Evolutionary conservation across 2,113 vertebrate species (phyloP).

Genomic region (Lynx canadensis): DNA sequence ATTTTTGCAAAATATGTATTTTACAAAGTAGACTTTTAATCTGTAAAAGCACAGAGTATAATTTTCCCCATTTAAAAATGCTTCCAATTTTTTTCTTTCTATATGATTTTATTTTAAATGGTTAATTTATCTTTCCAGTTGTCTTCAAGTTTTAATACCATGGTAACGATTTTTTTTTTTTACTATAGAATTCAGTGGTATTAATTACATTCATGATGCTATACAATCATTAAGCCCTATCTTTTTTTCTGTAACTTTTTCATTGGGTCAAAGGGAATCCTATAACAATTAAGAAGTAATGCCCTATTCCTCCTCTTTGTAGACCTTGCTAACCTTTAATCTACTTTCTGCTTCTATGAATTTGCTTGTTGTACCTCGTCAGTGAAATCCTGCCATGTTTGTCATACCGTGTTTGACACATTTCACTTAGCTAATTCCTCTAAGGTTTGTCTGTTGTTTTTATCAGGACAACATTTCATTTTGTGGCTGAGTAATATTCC

Average conservation of each 20-base stretch:
- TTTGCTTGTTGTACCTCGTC: background rate
- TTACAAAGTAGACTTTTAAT: constrained; percentile 1
- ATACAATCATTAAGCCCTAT: background rate
- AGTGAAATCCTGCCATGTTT: background rate
- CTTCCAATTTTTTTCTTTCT: background rate
- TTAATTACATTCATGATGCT: background rate
- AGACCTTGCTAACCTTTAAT: background rate
- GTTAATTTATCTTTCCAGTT: background rate
- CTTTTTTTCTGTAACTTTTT: background rate
- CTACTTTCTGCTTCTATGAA: background rate
- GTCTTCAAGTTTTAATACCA: background rate
- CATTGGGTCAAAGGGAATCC: background rate
- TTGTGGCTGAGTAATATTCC: background rate
- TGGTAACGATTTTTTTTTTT: background rate
- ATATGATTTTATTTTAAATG: background rate
- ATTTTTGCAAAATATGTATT: constrained; percentile 35
- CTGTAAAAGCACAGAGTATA: background rate
- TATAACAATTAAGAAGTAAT: background rate
- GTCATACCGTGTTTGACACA: background rate
- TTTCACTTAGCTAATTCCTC: background rate
- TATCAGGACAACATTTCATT: background rate
- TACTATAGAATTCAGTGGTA: background rate
- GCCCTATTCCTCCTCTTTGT: background rate
- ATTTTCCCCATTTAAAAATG: constrained; percentile 17
- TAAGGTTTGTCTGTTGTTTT: background rate